phyloP scores from a whole-genome alignment of 2,113 vertebrate species.

The Ardeotis arabs region DNA sequence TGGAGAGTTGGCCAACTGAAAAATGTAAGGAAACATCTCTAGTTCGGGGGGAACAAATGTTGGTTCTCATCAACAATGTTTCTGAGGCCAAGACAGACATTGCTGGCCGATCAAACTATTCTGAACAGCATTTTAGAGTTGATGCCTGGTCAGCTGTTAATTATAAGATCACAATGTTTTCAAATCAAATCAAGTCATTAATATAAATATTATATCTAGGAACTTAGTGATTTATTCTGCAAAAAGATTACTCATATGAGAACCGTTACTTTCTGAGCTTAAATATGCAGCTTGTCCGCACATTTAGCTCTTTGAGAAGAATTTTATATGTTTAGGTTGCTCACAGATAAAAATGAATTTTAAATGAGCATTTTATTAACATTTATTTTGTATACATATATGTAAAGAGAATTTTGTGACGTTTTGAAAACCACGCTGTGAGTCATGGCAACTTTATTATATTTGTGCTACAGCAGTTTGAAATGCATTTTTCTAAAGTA shows the following conservation, averaged over 20 bases:
- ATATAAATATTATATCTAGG: too few species aligned
- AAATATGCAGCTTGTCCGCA: not conserved
- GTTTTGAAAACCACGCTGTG: not conserved
- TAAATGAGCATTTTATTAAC: not conserved
- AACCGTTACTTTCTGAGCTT: not conserved
- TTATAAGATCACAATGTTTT: too few species aligned
- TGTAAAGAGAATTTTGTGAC: not conserved
- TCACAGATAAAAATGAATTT: not conserved
- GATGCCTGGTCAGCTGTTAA: not conserved
- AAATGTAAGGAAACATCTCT: constrained; percentile 16
- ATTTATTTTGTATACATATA: not conserved
- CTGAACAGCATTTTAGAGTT: constrained; percentile 24
- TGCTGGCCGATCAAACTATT: constrained; percentile 29
- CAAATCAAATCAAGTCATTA: too few species aligned
- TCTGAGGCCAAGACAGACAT: constrained; percentile 39
- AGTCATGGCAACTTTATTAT: not conserved
- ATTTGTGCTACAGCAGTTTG: not conserved
- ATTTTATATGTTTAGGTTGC: not conserved
- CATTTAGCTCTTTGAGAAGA: not conserved
- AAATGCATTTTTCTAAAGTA: not conserved
- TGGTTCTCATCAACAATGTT: constrained; percentile 20
- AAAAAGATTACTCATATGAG: too few species aligned
- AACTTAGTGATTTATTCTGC: too few species aligned
- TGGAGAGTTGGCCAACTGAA: not conserved
- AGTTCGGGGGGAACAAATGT: constrained; percentile 24